A percentile compares a stretch with the other conserved stretches of the same genome.
phyloP scores from a whole-genome alignment of 2,888 invertebrate genomes.

The Ophonus ardosiacus region DNA sequence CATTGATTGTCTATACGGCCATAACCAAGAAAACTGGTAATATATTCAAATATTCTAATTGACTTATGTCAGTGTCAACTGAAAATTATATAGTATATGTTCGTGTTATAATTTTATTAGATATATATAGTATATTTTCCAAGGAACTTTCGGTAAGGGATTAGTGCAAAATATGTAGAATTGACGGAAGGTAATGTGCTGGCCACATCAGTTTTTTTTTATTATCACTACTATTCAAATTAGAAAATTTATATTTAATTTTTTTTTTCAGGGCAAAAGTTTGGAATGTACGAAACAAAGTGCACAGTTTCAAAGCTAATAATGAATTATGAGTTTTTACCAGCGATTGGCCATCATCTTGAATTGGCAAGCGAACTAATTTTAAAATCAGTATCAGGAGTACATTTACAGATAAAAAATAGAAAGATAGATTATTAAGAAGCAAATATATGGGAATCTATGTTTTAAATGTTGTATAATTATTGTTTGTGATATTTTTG shows the following conservation, averaged over 20 bases:
- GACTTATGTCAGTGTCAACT: too few relatives aligned
- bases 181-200: too few relatives aligned
- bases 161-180: too few relatives aligned
- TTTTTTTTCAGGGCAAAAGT: slow-evolving; percentile 72
- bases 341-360: slow-evolving; percentile 70
- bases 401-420: slow-evolving; percentile 14
- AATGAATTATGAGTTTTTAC: slow-evolving; percentile 72
- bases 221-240: too few relatives aligned
- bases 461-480: not conserved
- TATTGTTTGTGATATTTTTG: not conserved
- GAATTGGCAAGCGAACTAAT: slow-evolving; percentile 66
- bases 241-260: not conserved
- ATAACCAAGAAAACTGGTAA: too few relatives aligned
- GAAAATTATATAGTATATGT: too few relatives aligned
- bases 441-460: not conserved
- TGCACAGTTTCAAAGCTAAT: slow-evolving; percentile 71
- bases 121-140: too few relatives aligned
- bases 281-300: slow-evolving; percentile 74
- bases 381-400: slow-evolving; percentile 65
- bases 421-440: not conserved
- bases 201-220: too few relatives aligned
- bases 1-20: too few relatives aligned
- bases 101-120: too few relatives aligned
- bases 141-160: too few relatives aligned
- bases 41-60: too few relatives aligned